Evolutionary conservation across 2,797 vertebrate species (phyloP), one percentile per base, ranked within the genome.

Genomic region (Silurus aristotelis): DNA sequence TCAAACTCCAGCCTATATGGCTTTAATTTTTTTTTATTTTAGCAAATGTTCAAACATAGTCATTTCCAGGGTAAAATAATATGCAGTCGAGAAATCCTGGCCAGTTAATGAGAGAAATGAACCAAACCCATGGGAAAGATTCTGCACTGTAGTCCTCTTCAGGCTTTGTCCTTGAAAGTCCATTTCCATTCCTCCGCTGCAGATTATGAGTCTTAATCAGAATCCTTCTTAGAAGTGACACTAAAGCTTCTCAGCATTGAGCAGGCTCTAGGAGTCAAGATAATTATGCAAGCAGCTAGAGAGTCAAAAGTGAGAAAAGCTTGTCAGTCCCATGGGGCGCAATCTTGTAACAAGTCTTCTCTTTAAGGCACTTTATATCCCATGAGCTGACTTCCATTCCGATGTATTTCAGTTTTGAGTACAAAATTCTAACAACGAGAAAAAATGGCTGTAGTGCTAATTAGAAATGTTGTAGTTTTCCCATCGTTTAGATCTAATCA

Each of bases 141-240:
- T 70, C 58, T 64, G 52, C 38, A 60, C 19, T 52, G 55, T 43
- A 67, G 31, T 82, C 66, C 66, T 85, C 81, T 27, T n/a, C 68
- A 82, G 76, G 85, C 68, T 87, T 85, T 87, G 81, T 87, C 83
- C 87, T 84, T 87, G 85, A 87, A 88, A 85, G 58, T 83, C 87
- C 85, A 38, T 38, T 38, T 86, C 48, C 85, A 87, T 80, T 88
- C 80, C 87, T 88, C 85, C 27, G 48, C 82, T 83, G 83, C 81
- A 83, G 88, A 88, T 89, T 88, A 89, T 71, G 82, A 83, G 86
- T 80, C 84, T 88, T 88, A 89, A 88, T 88, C 87, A 87, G 87
- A 88, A 89, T 87, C 88, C 85, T 87, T 87, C 88, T 87, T 87
- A 85, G 87, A 86, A 89, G 89, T 84, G 85, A 56, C 78, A 87